A percentile compares a stretch with the other conserved stretches of the same genome.
phyloP scores from a whole-genome alignment of 1,140 invertebrate species.

The Zaprionus lachaisei region DNA sequence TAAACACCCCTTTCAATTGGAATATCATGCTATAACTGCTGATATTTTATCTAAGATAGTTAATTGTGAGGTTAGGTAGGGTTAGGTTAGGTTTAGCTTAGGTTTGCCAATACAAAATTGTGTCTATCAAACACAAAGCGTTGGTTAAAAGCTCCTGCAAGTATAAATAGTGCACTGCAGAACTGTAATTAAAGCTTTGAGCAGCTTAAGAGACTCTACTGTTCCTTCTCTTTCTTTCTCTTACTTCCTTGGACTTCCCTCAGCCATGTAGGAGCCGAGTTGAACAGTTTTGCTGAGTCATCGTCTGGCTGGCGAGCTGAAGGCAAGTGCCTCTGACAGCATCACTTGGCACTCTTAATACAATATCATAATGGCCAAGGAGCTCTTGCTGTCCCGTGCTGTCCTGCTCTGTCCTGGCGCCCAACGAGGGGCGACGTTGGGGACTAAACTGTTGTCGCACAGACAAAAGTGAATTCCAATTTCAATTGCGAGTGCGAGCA shows the following conservation, averaged over 20 bases:
- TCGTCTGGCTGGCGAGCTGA: neutral
- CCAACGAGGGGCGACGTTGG: neutral
- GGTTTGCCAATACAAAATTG: no score
- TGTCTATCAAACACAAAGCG: no score
- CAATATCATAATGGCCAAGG: constrained; percentile 72
- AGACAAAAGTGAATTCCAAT: constrained; percentile 70
- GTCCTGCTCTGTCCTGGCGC: neutral
- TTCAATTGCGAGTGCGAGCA: constrained; percentile 51
- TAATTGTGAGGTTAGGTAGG: no score
- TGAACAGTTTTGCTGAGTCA: constrained; percentile 29
- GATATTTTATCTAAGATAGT: no score
- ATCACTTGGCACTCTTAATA: constrained; percentile 72
- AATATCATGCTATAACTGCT: no score
- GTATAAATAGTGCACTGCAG: no score
- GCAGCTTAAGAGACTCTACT: neutral
- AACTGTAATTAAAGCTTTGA: no score
- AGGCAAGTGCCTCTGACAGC: constrained; percentile 46
- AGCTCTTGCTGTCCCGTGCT: constrained; percentile 14
- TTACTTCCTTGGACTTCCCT: neutral
- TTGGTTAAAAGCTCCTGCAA: no score
- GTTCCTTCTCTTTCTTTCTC: neutral
- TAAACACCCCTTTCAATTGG: no score
- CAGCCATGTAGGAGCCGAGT: constrained; percentile 6
- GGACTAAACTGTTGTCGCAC: constrained; percentile 25
- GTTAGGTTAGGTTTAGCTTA: no score